Evolutionary conservation across 2,888 invertebrate species (phyloP).

Genomic region (Polymixis lichenea): DNA sequence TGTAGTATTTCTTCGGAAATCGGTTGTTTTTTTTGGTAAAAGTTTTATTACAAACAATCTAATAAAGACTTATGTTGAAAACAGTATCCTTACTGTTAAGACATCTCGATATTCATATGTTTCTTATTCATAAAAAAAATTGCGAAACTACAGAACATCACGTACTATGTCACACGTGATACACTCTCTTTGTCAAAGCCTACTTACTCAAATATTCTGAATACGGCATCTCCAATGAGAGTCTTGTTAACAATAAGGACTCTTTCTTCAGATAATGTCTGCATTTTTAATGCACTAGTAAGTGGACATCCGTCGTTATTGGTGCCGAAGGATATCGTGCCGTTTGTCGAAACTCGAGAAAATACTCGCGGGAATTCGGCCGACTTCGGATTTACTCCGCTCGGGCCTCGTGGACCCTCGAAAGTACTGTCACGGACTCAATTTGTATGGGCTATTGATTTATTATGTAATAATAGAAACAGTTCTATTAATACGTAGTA

Average conservation of each 20-base stretch:
- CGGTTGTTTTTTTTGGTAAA: too few relatives aligned
- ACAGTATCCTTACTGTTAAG: background rate
- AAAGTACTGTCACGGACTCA: slow-evolving; percentile 69
- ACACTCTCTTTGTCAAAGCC: background rate
- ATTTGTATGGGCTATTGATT: slow-evolving; percentile 32
- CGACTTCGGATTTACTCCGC: slow-evolving; percentile 77
- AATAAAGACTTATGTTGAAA: background rate
- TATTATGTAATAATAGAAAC: background rate
- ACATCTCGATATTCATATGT: too few relatives aligned
- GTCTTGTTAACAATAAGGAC: slow-evolving; percentile 11
- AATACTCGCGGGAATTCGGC: slow-evolving; percentile 80
- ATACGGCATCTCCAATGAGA: slow-evolving; percentile 13
- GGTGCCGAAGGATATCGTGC: slow-evolving; percentile 60
- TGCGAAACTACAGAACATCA: background rate
- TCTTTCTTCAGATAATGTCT: slow-evolving; percentile 48
- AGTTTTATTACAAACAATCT: background rate
- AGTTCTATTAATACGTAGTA: too few relatives aligned
- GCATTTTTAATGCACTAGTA: slow-evolving; percentile 64
- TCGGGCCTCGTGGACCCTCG: slow-evolving; percentile 68
- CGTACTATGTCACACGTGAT: too few relatives aligned
- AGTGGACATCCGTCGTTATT: slow-evolving; percentile 62
- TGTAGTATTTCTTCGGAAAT: too few relatives aligned
- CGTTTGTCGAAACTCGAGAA: slow-evolving; percentile 73
- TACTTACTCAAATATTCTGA: slow-evolving; percentile 1
- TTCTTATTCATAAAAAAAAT: too few relatives aligned